phyloP scores from a whole-genome alignment of 35 echinoderm and acorn worm species.

The Heliocidaris erythrogramma region DNA sequence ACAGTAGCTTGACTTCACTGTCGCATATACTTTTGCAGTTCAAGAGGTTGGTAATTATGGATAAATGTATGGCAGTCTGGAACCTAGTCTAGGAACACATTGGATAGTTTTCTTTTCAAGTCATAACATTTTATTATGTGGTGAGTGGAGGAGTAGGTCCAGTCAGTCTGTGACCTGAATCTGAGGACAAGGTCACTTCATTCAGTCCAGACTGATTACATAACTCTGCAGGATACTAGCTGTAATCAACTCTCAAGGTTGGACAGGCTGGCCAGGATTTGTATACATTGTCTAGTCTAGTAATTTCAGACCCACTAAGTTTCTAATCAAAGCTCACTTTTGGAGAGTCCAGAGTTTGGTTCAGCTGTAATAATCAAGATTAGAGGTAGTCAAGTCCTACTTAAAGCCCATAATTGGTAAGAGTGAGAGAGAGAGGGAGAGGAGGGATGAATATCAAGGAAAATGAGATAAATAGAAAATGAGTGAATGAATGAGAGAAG shows the following conservation, averaged over 20 bases:
- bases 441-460: background rate
- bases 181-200: background rate
- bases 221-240: background rate
- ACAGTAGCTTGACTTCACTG: too few species aligned
- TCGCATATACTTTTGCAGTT: too few species aligned
- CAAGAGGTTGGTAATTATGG: too few species aligned
- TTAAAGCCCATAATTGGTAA: background rate
- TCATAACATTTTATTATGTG: too few species aligned
- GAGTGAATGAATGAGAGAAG: background rate
- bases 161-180: background rate
- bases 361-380: background rate
- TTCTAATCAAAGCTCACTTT: background rate
- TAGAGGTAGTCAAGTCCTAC: background rate
- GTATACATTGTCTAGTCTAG: background rate
- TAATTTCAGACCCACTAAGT: background rate
- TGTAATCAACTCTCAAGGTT: background rate
- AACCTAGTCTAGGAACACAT: too few species aligned
- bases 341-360: background rate
- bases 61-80: too few species aligned
- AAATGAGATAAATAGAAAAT: background rate
- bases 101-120: too few species aligned
- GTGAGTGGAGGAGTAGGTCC: background rate
- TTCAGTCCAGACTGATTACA: slow-evolving; percentile 2
- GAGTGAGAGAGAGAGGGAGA: background rate
- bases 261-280: background rate